Evolutionary conservation across 2,113 vertebrate species (phyloP), one percentile per base, ranked within the genome.

Genomic region (Oncorhynchus masou): DNA sequence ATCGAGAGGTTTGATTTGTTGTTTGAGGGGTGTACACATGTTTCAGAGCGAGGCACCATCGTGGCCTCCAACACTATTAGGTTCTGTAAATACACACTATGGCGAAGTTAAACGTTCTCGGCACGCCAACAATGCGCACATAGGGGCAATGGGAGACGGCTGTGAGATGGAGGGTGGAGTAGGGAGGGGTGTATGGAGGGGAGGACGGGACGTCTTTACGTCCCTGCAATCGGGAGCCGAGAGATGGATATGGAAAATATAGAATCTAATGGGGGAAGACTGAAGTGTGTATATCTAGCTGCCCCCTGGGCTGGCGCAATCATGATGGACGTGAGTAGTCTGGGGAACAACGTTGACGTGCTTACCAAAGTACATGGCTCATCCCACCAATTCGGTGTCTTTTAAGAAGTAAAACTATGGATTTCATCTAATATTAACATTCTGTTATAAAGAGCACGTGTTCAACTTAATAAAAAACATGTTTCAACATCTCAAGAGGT

Each of bases 81-180:
- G 86, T 89, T 92, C 87, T 89, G 89, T 91, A 92, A 92, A 92
- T 91, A 92, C 89, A 89, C 85, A 90, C 88, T 90, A 88, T 90
- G 90, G 90, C 67, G 85, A 92, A 91, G 88, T 89, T 90, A 91
- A 90, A 91, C 89, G 90, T 91, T 92, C 88, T 88, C 85, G 88
- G 88, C 90, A 92, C 91, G 88, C 91, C 90, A 90, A 88, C 84
- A 81, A 86, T 83, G 86, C 85, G 76, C 89, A 89, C 85, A 89
- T 86, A 91, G 86, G 91, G 87, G 88, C 82, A 90, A 87, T 83
- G 86, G 90, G 91, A 92, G 89, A 92, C 90, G 88, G 89, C 85
- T 81, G 80, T 62, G 75, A 79, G 87, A 87, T 84, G 84, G 83
- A 81, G 84, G 84, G 85, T 79, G 82, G 85, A 81, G 59, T 16